Percentiles rank a stretch among this genome's conserved stretches.
Evolutionary conservation across 1,140 invertebrate species (phyloP).

Genomic region (Neodiprion pinetum): DNA sequence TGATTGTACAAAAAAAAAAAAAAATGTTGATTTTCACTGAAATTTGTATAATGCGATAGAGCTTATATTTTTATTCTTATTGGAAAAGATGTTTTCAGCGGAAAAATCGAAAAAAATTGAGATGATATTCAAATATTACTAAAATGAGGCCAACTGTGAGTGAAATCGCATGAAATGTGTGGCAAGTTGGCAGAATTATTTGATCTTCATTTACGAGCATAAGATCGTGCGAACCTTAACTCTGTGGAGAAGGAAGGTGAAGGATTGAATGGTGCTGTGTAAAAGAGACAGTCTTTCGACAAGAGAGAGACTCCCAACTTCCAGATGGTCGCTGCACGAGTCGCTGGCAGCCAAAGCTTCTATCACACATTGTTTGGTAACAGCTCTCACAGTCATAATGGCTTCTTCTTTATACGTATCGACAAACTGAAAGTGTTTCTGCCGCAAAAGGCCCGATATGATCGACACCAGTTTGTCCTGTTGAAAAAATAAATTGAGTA

Average conservation of each 20-base stretch:
- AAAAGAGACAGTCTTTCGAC: constrained; percentile 83
- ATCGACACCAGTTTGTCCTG: constrained; percentile 88
- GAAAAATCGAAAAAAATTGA: constrained; percentile 12
- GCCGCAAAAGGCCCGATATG: constrained; percentile 85
- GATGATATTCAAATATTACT: not conserved
- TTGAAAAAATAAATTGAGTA: constrained; percentile 26
- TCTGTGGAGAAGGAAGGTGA: constrained; percentile 64
- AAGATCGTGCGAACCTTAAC: constrained; percentile 63
- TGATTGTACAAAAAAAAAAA: too few species aligned
- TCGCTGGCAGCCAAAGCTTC: constrained; percentile 78
- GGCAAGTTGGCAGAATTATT: constrained; percentile 10
- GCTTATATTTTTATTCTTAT: not conserved
- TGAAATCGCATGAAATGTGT: too few species aligned
- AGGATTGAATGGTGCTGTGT: constrained; percentile 71
- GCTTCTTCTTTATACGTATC: constrained; percentile 90
- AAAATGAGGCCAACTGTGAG: too few species aligned
- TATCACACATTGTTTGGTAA: constrained; percentile 88
- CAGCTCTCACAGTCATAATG: constrained; percentile 85
- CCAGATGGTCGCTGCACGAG: constrained; percentile 58
- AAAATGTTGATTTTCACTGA: too few species aligned
- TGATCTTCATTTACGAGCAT: not conserved
- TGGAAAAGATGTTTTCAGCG: constrained; percentile 9
- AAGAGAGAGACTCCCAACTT: constrained; percentile 66
- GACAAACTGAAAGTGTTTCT: constrained; percentile 87
- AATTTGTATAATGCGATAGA: too few species aligned